Evolutionary conservation across 2,888 invertebrate genomes (phyloP), one percentile per base, ranked within the genome.

Genomic region (Aphidoletes aphidimyza): DNA sequence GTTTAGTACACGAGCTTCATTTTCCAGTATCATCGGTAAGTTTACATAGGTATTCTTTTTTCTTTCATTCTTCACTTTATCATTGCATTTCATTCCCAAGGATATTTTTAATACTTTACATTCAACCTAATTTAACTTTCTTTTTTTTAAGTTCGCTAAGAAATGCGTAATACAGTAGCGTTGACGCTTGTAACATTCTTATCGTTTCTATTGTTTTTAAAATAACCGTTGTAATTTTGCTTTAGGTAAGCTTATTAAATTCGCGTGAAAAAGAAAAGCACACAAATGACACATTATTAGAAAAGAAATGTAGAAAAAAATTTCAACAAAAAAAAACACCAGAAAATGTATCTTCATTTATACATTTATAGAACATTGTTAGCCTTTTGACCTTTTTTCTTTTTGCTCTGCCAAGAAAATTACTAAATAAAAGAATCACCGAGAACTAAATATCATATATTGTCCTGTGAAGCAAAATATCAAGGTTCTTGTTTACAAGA

Each of bases 21-120:
- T 92, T 87, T 92, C 92, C 83, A 92, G 92, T 87, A 92, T 92
- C 87, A 92, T 92, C 86, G 92, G 92, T 90, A 86, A 88, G 88
- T 87, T 26, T 47, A 22, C 42, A 26, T 19, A 47, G 6, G 54
- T 54, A 14, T 47, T 2, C 6, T 11, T 47, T 47, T 19, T 47
- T 2, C 47, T 47, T 17, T 47, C 47, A 5, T 39, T 54, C 3
- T 54, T 54, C 19, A 11, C 17, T 2, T 54, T 54, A 54, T 47
- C 54, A 54, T 54, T 22, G 22, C 54, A 54, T 54, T 22, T 6
- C 1, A n/a, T 54, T 54, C 0, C 22, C 22, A 54, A 54, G 54
- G 54, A 54, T 22, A 54, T 54, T 54, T 47, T 54, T 22, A 54
- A 54, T 54, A 17, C 54, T 22, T 54, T 54, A 5, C 22, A 54